These are phyloP conservation scores for Cryptus armator DNA, from an alignment of 2,888 invertebrate species.

Conservation along the genomic window DNA sequence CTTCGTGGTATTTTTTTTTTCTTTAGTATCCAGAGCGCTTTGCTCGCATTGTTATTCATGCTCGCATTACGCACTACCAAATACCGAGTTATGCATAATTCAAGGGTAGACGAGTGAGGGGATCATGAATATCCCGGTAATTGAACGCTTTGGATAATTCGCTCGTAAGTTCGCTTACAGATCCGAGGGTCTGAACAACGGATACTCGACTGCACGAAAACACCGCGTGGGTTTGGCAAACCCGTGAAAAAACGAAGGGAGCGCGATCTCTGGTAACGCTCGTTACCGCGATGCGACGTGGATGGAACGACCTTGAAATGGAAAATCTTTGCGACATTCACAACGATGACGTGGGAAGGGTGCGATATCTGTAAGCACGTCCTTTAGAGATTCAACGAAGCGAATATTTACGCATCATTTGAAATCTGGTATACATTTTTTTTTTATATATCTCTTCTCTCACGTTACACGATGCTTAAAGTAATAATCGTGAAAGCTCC, in stretches of 20 bases:
- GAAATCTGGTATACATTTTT: conserved; percentile 33
- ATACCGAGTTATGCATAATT: conserved; percentile 69
- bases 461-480: conserved; percentile 31
- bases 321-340: conserved; percentile 18
- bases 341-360: conserved; percentile 6
- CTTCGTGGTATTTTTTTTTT: conserved; percentile 44
- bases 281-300: conserved; percentile 13
- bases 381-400: conserved; percentile 18
- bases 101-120: conserved; percentile 25
- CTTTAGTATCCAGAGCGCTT: conserved; percentile 45
- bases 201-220: not conserved
- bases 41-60: conserved; percentile 71
- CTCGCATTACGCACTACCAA: conserved; percentile 67
- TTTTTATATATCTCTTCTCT: conserved; percentile 20
- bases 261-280: not conserved
- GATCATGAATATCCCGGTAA: conserved; percentile 70
- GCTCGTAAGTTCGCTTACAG: conserved; percentile 59
- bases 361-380: conserved; percentile 26
- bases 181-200: conserved; percentile 25
- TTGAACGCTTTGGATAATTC: conserved; percentile 72
- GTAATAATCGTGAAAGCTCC: conserved; percentile 49
- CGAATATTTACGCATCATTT: conserved; percentile 47
- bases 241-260: not conserved
- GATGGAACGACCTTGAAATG: not conserved
- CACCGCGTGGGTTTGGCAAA: not conserved